Percentiles rank a stretch among this genome's conserved stretches.
Evolutionary conservation across 2,113 vertebrate species (phyloP).

Genomic region (Cryptomyrus ogoouensis): DNA sequence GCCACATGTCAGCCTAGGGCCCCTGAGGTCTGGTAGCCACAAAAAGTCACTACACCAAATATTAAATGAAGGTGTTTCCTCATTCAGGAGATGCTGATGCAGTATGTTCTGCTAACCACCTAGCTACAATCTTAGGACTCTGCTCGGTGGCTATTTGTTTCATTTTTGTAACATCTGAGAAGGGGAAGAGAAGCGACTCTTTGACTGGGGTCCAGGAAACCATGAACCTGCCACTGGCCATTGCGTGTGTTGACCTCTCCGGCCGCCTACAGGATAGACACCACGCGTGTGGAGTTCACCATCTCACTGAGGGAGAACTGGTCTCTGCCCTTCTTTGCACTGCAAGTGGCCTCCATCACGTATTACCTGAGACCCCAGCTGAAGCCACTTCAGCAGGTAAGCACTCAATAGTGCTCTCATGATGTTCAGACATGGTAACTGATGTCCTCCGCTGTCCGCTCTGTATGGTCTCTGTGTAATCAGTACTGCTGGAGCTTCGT

Average conservation of each 20-base stretch:
- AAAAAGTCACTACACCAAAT: not conserved
- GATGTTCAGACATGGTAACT: not conserved
- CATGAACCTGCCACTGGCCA: not conserved
- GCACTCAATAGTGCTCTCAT: not conserved
- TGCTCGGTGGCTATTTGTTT: not conserved
- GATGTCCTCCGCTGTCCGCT: not conserved
- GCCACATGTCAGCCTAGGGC: not conserved
- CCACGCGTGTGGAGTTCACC: constrained; percentile 94
- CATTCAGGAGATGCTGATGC: too few relatives aligned
- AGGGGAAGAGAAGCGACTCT: not conserved
- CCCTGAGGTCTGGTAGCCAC: not conserved
- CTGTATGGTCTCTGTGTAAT: constrained; percentile 19
- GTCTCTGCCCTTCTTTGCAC: constrained; percentile 89
- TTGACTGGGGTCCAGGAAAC: not conserved
- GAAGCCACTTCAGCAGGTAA: constrained; percentile 70
- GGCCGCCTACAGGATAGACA: constrained; percentile 73
- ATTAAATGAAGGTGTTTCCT: not conserved
- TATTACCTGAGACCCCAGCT: constrained; percentile 77
- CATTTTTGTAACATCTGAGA: not conserved
- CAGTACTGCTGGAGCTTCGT: constrained; percentile 39
- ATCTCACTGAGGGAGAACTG: constrained; percentile 96
- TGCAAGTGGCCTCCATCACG: constrained; percentile 84
- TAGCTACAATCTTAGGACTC: not conserved
- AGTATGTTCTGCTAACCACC: not conserved
- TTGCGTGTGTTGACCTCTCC: not conserved